Evolutionary conservation across 2,888 invertebrate species (phyloP).

Genomic region (Parnassius apollo): DNA sequence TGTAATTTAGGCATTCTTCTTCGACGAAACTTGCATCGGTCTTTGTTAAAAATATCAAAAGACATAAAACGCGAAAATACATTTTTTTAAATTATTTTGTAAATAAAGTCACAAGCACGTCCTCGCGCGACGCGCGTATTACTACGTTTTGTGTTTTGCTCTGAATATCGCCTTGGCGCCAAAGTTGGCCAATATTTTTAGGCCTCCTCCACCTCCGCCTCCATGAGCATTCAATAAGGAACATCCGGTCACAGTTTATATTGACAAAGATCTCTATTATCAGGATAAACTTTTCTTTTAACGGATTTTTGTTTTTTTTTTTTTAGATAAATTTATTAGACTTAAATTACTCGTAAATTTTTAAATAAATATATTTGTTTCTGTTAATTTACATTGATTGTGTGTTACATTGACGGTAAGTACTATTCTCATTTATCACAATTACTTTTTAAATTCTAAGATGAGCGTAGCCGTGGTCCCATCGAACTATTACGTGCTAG

Average conservation of each 20-base stretch:
- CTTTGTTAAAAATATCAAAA: constrained; percentile 41
- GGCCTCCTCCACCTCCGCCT: constrained; percentile 39
- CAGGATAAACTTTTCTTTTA: constrained; percentile 20
- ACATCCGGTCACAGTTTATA: background rate
- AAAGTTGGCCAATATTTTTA: constrained; percentile 38
- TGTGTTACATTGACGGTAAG: no score
- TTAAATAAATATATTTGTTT: background rate
- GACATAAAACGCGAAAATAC: constrained; percentile 28
- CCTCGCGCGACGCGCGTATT: constrained; percentile 49
- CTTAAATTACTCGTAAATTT: background rate
- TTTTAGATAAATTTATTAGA: background rate
- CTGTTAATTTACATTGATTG: no score
- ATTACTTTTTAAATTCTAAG: no score
- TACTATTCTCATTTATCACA: no score
- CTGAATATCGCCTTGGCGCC: constrained; percentile 48
- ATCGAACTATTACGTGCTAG: no score
- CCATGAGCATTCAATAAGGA: background rate
- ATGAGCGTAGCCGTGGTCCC: no score
- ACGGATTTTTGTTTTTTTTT: constrained; percentile 7
- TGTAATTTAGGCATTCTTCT: constrained; percentile 72
- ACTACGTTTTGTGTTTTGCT: constrained; percentile 40
- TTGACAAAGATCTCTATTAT: constrained; percentile 25
- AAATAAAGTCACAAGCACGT: constrained; percentile 41
- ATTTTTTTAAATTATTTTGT: constrained; percentile 28
- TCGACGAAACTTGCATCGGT: constrained; percentile 50